Evolutionary conservation across 2,888 invertebrate genomes (phyloP).

Genomic region (Agonopterix arenella): DNA sequence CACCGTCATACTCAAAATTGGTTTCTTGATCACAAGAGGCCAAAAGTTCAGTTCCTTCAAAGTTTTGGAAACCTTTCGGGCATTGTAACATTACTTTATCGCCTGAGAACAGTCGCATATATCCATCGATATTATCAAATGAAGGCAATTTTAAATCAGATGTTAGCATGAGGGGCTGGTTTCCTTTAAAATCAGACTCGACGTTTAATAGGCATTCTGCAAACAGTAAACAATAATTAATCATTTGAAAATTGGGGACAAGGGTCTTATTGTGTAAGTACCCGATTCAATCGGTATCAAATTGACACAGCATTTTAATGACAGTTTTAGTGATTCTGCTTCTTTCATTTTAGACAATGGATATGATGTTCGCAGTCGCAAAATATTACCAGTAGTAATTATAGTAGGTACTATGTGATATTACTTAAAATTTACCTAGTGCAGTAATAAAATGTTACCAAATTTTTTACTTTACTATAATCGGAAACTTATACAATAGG

Average conservation of each 20-base stretch:
- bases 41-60: slow-evolving; percentile 12
- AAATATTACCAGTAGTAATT: too few species aligned
- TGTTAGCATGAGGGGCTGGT: slow-evolving; percentile 28
- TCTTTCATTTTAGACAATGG: too few species aligned
- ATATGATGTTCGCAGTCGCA: too few species aligned
- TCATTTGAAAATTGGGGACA: neutral
- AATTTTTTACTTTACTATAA: too few species aligned
- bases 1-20: slow-evolving; percentile 20
- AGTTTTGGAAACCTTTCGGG: slow-evolving; percentile 20
- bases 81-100: slow-evolving; percentile 28
- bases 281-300: too few species aligned
- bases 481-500: too few species aligned
- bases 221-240: slow-evolving; percentile 13
- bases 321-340: too few species aligned
- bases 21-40: slow-evolving; percentile 27
- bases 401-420: too few species aligned
- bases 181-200: slow-evolving; percentile 18
- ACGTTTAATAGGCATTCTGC: slow-evolving; percentile 40
- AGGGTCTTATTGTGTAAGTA: too few species aligned
- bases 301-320: too few species aligned
- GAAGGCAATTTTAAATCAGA: slow-evolving; percentile 12
- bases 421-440: too few species aligned
- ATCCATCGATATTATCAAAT: slow-evolving; percentile 17
- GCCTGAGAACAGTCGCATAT: slow-evolving; percentile 23
- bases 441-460: too few species aligned